Evolutionary conservation across 2,797 vertebrate genomes (phyloP).

Genomic region (Enoplosus armatus): DNA sequence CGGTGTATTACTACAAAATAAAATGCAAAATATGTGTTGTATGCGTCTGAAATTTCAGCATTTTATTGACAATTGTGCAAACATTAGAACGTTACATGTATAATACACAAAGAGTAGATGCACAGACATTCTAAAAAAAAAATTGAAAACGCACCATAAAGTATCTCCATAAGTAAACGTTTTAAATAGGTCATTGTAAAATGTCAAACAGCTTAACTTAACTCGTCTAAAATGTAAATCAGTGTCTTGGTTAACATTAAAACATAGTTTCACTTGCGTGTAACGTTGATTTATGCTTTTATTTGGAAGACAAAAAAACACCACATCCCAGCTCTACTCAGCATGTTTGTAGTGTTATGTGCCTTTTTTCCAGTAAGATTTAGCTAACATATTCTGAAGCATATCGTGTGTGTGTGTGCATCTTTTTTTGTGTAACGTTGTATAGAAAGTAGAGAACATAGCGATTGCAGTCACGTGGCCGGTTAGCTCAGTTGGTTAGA

Average conservation of each 20-base stretch:
- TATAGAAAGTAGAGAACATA: no score
- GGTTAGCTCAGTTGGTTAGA: constrained; percentile 79
- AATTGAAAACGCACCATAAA: not conserved
- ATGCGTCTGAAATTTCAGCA: not conserved
- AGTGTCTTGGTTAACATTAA: not conserved
- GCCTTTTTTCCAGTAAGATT: not conserved
- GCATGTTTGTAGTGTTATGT: not conserved
- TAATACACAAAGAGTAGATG: not conserved
- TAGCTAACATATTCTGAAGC: not conserved
- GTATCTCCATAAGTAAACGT: not conserved
- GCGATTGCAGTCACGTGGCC: no score
- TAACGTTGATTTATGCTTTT: constrained; percentile 7
- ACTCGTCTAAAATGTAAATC: no score
- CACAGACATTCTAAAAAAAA: not conserved
- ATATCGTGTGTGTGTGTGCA: no score
- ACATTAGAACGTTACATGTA: not conserved
- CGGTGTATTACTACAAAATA: constrained; percentile 27
- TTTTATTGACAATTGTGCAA: constrained; percentile 24
- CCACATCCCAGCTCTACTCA: not conserved
- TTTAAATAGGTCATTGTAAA: not conserved
- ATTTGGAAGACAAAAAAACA: not conserved
- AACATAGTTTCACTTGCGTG: not conserved
- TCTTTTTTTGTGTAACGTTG: no score
- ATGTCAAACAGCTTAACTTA: no score
- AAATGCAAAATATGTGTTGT: not conserved